Percentiles rank a stretch among this genome's conserved stretches.
Conservation (phyloP, 1,140 invertebrate species). For the Penaeus vannamei region DNA sequence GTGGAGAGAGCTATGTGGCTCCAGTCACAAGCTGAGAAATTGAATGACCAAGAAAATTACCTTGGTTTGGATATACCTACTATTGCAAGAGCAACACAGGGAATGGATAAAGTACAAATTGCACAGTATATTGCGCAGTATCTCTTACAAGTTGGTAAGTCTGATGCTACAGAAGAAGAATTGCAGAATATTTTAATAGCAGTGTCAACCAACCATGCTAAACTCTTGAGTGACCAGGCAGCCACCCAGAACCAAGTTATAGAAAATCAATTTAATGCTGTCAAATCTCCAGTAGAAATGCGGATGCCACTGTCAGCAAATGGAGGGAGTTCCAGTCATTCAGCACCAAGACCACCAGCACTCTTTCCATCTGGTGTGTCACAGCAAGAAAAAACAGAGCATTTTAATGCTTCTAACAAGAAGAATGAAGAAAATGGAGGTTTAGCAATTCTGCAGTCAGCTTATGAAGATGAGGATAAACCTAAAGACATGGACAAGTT, state of each 20-base stretch:
- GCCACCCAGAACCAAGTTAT: neutral
- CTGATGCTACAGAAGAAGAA: slow-evolving; percentile 66
- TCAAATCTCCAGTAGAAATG: too few relatives aligned
- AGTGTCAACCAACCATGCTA: slow-evolving; percentile 62
- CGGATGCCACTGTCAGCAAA: too few relatives aligned
- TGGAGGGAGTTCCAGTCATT: too few relatives aligned
- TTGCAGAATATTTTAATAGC: slow-evolving; percentile 62
- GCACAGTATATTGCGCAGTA: slow-evolving; percentile 65
- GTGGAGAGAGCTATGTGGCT: slow-evolving; percentile 67
- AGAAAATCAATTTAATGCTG: too few relatives aligned
- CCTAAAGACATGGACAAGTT: slow-evolving; percentile 64
- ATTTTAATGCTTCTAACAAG: neutral
- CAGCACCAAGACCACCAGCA: neutral
- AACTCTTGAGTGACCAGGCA: slow-evolving; percentile 26
- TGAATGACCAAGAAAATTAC: slow-evolving; percentile 40
- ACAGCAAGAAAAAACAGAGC: neutral
- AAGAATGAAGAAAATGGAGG: slow-evolving; percentile 34
- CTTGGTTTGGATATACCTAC: slow-evolving; percentile 61
- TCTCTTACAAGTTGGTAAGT: slow-evolving; percentile 65
- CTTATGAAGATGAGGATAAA: slow-evolving; percentile 64
- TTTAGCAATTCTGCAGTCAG: slow-evolving; percentile 53
- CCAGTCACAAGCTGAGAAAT: slow-evolving; percentile 59
- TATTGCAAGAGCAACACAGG: slow-evolving; percentile 62
- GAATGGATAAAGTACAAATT: slow-evolving; percentile 66
- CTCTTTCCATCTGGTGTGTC: neutral